Percentiles rank a stretch among this genome's conserved stretches.
phyloP scores from a whole-genome alignment of 2,113 vertebrate species.

The Marmota flaviventris region DNA sequence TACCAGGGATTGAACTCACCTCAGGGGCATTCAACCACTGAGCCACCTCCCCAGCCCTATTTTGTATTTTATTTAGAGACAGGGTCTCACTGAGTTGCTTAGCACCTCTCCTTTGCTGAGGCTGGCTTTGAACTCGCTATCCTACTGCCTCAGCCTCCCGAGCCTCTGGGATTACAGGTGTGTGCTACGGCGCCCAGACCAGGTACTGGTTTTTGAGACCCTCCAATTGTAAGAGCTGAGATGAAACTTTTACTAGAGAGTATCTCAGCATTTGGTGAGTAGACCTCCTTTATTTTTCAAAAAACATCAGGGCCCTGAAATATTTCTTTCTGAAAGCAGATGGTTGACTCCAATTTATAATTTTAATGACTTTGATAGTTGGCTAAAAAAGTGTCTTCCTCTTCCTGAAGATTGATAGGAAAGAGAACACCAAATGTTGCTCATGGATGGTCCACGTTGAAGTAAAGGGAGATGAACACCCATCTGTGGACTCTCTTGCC shows the following conservation, averaged over 20 bases:
- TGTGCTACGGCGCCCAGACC: too few species aligned
- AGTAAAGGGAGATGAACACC: neutral
- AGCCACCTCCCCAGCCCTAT: too few species aligned
- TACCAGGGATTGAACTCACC: too few species aligned
- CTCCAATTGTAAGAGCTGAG: conserved; percentile 4
- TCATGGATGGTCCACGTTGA: neutral
- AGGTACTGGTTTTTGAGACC: neutral
- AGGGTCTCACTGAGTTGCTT: too few species aligned
- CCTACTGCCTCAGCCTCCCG: too few species aligned
- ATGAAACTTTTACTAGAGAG: neutral
- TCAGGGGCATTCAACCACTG: too few species aligned
- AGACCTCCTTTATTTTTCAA: neutral
- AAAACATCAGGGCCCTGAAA: neutral
- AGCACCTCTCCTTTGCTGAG: too few species aligned
- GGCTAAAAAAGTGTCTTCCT: neutral
- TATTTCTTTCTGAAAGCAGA: conserved; percentile 38
- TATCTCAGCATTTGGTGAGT: neutral
- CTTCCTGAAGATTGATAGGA: neutral
- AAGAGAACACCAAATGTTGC: neutral
- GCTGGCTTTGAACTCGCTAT: too few species aligned
- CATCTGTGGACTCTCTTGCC: neutral
- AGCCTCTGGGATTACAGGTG: too few species aligned
- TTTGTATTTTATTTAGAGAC: too few species aligned
- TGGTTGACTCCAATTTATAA: neutral
- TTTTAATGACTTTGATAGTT: conserved; percentile 12